These are phyloP conservation scores for Tinea pellionella DNA, from an alignment of 2,888 invertebrate species.

Conservation along the genomic window DNA sequence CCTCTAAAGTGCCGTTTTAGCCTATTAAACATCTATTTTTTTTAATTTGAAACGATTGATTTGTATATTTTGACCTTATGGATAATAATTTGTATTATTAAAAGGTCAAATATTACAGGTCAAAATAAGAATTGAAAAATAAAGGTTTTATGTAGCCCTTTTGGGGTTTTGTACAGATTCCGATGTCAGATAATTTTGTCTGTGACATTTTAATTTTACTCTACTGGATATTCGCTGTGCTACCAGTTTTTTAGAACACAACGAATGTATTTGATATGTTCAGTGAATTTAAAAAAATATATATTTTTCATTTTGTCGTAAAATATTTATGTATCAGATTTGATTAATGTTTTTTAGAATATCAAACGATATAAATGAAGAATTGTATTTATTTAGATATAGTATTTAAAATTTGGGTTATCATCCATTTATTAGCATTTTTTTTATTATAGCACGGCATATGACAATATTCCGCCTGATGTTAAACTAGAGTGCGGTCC, in stretches of 20 bases:
- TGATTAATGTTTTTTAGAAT: neutral
- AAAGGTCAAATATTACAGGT: neutral
- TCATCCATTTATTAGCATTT: no score
- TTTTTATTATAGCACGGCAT: no score
- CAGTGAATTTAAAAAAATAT: neutral
- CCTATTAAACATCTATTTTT: no score
- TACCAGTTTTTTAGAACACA: neutral
- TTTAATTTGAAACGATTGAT: no score
- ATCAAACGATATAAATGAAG: neutral
- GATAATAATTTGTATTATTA: no score
- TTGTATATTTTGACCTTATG: no score
- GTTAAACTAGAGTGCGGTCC: no score
- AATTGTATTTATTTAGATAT: neutral
- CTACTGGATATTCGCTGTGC: neutral
- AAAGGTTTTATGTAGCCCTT: neutral
- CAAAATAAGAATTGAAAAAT: neutral
- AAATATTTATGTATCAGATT: neutral
- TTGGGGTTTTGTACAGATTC: neutral
- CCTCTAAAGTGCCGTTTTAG: no score
- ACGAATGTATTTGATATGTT: neutral
- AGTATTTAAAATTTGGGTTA: no score
- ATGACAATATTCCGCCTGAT: no score
- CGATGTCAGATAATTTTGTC: neutral
- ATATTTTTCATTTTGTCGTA: neutral
- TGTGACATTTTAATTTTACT: constrained; percentile 6